Evolutionary conservation across 2,797 vertebrate species (phyloP), one percentile per base, ranked within the genome.

Genomic region (Gymnoscopelus braueri): DNA sequence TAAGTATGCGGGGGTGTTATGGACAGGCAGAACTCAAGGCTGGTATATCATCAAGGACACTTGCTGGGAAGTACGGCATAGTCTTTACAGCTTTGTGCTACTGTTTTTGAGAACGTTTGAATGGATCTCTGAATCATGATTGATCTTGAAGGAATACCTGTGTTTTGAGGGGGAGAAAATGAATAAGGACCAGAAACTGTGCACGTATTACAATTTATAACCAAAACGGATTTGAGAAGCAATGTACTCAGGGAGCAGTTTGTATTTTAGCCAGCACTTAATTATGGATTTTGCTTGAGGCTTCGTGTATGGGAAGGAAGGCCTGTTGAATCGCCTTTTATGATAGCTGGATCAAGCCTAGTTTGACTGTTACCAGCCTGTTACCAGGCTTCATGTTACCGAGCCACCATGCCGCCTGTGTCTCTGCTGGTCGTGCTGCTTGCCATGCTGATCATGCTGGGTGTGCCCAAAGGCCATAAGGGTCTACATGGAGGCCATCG

Each of bases 381-480:
- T 24, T 32, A 39, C 4, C 29, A 12, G 44, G 50, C 2, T 54
- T 2, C 61, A 64, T 14, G 52, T 47, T 26, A 35, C 59, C 3
- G 59, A 44, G 32, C 56, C 62, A 29, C 60, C 67, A 92, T 93
- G 92, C 81, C 70, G 74, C 57, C 72, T 19, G 6, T 71, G 51
- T 69, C 78, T 74, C 78, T 86, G 78, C 50, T 89, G 19, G 81
- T 91, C 67, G 72, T 85, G 39, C 29, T 92, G 60, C 81, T 93
- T 48, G 84, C 84, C 55, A 54, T 86, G 81, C 72, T 89, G 58
- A 63, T 91, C 64, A 84, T 87, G 81, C 80, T 82, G 56, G 89
- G 86, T 64, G 81, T 91, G 32, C 89, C 91, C 15, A 87, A 82
- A 75, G 82, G 86, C 44, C 85, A 88, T 35, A 71, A 83, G 10